Percentiles rank a stretch among this genome's conserved stretches.
Conservation (phyloP, 2,888 invertebrate species). For the Lapara coniferarum region DNA sequence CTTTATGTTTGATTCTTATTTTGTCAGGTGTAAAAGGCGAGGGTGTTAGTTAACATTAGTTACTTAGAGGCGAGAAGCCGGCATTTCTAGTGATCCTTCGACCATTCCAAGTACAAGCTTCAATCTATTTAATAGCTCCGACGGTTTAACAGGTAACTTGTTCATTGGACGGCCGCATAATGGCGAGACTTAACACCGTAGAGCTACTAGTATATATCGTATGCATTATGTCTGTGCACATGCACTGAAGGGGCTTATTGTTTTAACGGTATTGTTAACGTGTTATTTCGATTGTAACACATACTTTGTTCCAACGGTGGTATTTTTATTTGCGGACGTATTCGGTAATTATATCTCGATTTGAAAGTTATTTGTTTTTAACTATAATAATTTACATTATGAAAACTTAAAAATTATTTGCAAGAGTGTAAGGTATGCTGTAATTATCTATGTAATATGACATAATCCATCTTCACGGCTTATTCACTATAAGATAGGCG, state of each 20-base stretch:
- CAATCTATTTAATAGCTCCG: conserved; percentile 34
- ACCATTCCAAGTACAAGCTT: conserved; percentile 30
- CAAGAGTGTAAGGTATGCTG: too few species aligned
- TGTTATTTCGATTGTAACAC: background rate
- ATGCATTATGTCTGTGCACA: conserved; percentile 29
- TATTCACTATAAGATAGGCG: too few species aligned
- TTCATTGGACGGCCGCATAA: conserved; percentile 23
- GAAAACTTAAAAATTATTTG: too few species aligned
- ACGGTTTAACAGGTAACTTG: conserved; percentile 39
- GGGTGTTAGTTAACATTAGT: conserved; percentile 40
- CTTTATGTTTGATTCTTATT: conserved; percentile 36
- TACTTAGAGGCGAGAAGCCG: conserved; percentile 42
- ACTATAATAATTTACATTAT: too few species aligned
- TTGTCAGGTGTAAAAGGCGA: conserved; percentile 29
- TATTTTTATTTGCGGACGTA: too few species aligned
- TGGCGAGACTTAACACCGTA: conserved; percentile 11
- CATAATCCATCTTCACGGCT: too few species aligned
- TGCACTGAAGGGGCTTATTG: background rate
- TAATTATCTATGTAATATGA: too few species aligned
- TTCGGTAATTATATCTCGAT: too few species aligned
- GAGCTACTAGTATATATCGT: conserved; percentile 9
- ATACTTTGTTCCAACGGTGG: background rate
- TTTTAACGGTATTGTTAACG: background rate
- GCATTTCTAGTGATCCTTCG: conserved; percentile 45
- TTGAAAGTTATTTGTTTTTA: too few species aligned